A percentile compares a stretch with the other conserved stretches of the same genome.
phyloP scores from a whole-genome alignment of 2,888 invertebrate species.

The Orthosia cruda region DNA sequence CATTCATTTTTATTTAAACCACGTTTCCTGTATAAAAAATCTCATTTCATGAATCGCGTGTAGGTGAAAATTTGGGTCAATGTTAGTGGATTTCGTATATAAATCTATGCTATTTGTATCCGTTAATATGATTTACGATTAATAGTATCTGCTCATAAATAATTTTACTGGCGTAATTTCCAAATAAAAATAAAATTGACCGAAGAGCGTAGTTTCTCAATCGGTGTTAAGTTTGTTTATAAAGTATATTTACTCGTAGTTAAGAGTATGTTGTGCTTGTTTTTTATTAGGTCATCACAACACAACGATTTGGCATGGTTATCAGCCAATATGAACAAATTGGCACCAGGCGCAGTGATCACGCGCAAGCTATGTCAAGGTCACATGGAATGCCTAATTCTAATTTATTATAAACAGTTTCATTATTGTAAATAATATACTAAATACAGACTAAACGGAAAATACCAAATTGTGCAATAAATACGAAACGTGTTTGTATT shows the following conservation, averaged over 20 bases:
- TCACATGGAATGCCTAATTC: slow-evolving; percentile 56
- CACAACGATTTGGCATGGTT: slow-evolving; percentile 73
- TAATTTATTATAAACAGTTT: slow-evolving; percentile 44
- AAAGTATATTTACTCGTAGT: slow-evolving; percentile 26
- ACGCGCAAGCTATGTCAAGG: slow-evolving; percentile 72
- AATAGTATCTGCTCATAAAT: slow-evolving; percentile 45
- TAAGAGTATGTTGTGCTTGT: slow-evolving; percentile 21
- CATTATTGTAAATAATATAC: slow-evolving; percentile 18
- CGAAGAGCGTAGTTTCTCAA: slow-evolving; percentile 34
- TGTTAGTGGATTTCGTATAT: slow-evolving; percentile 51
- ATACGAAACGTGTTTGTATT: slow-evolving; percentile 8
- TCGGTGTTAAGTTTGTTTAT: slow-evolving; percentile 18
- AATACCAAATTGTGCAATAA: not conserved
- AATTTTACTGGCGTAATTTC: slow-evolving; percentile 33
- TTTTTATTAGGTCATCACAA: slow-evolving; percentile 69
- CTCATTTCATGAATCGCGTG: slow-evolving; percentile 20
- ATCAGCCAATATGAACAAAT: slow-evolving; percentile 73
- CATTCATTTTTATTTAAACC: slow-evolving; percentile 49
- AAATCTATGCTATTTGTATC: slow-evolving; percentile 44
- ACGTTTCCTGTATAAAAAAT: slow-evolving; percentile 38
- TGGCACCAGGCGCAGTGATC: slow-evolving; percentile 72
- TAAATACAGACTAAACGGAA: slow-evolving; percentile 8
- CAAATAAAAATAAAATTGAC: slow-evolving; percentile 35
- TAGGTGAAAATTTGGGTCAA: slow-evolving; percentile 55
- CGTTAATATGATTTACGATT: slow-evolving; percentile 51